phyloP scores from a whole-genome alignment of 2,113 vertebrate genomes.

The Gavialis gangeticus region DNA sequence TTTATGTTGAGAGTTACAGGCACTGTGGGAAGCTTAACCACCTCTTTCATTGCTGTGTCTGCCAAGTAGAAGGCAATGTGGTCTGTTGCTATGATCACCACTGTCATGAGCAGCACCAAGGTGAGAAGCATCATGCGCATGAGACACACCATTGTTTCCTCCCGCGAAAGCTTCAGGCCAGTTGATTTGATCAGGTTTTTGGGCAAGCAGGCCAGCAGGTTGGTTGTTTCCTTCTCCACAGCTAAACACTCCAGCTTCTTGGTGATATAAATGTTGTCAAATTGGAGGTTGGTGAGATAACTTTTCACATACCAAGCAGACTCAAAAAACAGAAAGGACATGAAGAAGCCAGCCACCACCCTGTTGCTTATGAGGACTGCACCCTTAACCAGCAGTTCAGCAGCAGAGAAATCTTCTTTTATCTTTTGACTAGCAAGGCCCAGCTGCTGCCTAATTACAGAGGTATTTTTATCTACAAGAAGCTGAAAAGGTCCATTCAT shows the following conservation, averaged over 20 bases:
- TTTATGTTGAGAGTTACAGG: slow-evolving; percentile 77
- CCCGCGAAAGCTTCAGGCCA: slow-evolving; percentile 77
- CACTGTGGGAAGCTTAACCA: slow-evolving; percentile 81
- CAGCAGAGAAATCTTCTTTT: slow-evolving; percentile 79
- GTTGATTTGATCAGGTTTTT: slow-evolving; percentile 66
- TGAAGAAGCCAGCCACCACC: slow-evolving; percentile 81
- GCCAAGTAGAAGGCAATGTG: slow-evolving; percentile 83
- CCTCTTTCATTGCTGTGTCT: slow-evolving; percentile 68
- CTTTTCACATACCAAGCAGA: slow-evolving; percentile 85
- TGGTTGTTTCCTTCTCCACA: slow-evolving; percentile 22
- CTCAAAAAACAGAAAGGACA: slow-evolving; percentile 81
- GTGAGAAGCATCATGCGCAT: slow-evolving; percentile 79
- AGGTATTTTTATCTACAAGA: slow-evolving; percentile 76
- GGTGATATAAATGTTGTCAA: slow-evolving; percentile 88
- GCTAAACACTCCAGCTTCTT: slow-evolving; percentile 67
- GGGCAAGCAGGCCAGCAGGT: slow-evolving; percentile 48
- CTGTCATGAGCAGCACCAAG: slow-evolving; percentile 79
- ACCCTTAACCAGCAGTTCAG: slow-evolving; percentile 72
- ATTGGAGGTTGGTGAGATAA: slow-evolving; percentile 86
- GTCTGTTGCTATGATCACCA: slow-evolving; percentile 81
- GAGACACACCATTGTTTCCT: slow-evolving; percentile 81
- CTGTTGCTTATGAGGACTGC: slow-evolving; percentile 71
- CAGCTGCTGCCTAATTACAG: slow-evolving; percentile 77
- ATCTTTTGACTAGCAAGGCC: slow-evolving; percentile 77
- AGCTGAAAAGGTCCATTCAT: slow-evolving; percentile 69